Evolutionary conservation across 2,888 invertebrate species (phyloP).

Genomic region (Myathropa florea): DNA sequence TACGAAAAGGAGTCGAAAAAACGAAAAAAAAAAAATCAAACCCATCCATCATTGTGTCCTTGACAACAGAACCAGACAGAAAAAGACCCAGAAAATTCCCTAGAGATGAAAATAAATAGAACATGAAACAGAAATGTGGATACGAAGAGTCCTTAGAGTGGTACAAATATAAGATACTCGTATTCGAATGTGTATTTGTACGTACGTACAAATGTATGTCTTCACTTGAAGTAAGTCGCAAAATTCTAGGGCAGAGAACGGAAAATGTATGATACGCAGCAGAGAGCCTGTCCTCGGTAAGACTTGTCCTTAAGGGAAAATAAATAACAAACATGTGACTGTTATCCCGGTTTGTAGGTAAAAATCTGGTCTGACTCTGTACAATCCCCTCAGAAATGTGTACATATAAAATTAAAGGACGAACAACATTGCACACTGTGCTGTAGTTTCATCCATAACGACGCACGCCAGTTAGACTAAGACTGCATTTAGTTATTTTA

Average conservation of each 20-base stretch:
- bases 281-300: too few species aligned
- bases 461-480: too few species aligned
- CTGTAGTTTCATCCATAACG: too few species aligned
- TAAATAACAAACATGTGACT: too few species aligned
- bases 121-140: slow-evolving; percentile 50
- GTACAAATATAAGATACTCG: slow-evolving; percentile 8
- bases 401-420: too few species aligned
- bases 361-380: too few species aligned
- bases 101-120: slow-evolving; percentile 62
- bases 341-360: too few species aligned
- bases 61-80: slow-evolving; percentile 50
- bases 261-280: background rate
- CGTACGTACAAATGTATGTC: background rate
- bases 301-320: too few species aligned
- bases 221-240: background rate
- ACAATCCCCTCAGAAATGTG: too few species aligned
- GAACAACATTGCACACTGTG: too few species aligned
- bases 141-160: slow-evolving; percentile 36
- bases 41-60: slow-evolving; percentile 53
- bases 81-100: slow-evolving; percentile 38
- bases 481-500: too few species aligned
- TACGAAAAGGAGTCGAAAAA: slow-evolving; percentile 6
- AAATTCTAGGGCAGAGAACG: background rate
- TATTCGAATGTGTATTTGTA: background rate
- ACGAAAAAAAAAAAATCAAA: slow-evolving; percentile 27